Conservation (phyloP, 92 coral and sea anemone species). For the Actinostola sp. region DNA sequence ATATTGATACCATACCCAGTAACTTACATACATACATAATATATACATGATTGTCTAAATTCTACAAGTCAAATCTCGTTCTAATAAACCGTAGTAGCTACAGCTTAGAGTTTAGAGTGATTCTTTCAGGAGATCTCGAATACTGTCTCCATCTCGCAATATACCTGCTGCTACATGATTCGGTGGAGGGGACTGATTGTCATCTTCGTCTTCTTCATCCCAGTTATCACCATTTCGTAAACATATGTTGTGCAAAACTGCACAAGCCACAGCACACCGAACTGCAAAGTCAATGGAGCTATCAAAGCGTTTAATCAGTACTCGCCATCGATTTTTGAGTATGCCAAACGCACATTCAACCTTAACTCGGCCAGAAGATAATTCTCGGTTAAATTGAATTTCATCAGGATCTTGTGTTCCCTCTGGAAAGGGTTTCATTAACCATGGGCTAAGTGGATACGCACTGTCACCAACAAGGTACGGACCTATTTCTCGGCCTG, state of each 20-base stretch:
- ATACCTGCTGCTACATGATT: not conserved
- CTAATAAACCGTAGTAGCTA: too few relatives aligned
- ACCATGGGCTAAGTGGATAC: constrained; percentile 53
- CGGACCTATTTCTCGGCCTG: constrained; percentile 27
- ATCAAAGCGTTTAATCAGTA: not conserved
- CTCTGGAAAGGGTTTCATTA: constrained; percentile 47
- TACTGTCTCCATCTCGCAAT: not conserved
- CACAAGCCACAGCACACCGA: not conserved
- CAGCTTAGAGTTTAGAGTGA: too few relatives aligned
- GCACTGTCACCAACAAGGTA: constrained; percentile 62
- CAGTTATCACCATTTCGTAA: not conserved
- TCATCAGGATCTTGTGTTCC: constrained; percentile 31
- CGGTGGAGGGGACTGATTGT: not conserved
- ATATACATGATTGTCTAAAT: too few relatives aligned
- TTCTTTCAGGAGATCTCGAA: constrained; percentile 2
- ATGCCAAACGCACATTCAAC: constrained; percentile 23
- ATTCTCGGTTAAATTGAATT: constrained; percentile 28
- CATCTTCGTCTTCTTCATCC: constrained; percentile 8
- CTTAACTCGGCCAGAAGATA: constrained; percentile 6
- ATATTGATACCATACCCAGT: too few relatives aligned
- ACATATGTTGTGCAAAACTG: constrained; percentile 4
- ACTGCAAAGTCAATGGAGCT: constrained; percentile 4
- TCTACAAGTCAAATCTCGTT: too few relatives aligned
- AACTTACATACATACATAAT: too few relatives aligned
- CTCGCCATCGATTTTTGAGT: not conserved